Base-by-base conservation (phyloP, 2,888 invertebrate species). In the Noctua janthina region DNA sequence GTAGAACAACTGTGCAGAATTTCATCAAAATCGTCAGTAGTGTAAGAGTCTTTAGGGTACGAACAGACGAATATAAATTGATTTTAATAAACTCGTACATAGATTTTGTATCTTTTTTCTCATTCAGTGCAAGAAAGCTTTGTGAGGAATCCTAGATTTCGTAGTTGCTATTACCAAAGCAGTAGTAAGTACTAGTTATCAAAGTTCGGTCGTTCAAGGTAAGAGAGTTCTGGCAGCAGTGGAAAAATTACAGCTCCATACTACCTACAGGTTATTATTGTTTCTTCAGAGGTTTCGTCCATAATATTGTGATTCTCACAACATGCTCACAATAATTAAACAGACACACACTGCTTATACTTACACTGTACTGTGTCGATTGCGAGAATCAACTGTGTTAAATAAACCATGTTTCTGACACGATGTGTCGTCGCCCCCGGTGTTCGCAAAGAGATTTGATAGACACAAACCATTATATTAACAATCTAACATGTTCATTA, bases 381-480 rank as follows among this genome's bases (percentile, higher is more conserved):
- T 35, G 59, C 46, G 70, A 64, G 68, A 76, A 81, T 78, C 59
- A 54, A 85, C 56, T 39, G 43, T 29, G 20, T 75, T 83, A 13
- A 76, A 87, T 76, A 69, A 68, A 76, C 49, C 23, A 11, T 1
- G 4, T 5, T 51, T 73, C 64, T 59, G 83, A 83, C 64, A 15
- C 13, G 29, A 15, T 7, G 5, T 86, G 72, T 86, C 83, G 23
- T 83, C 83, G 69, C 77, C n/a, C 59, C 64, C 29, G 69, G n/a
- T 59, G 20, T 59, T 83, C 17, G 64, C 13, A 62, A 70, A 82
- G 64, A 64, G 59, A 69, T 69, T 59, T 76, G 64, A 72, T n/a
- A 66, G 59, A 83, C 72, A 77, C 15, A 70, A 87, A 83, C 87
- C 83, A 76, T 86, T 86, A 82, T 86, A 82, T 69, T 73, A 82